These are phyloP conservation scores for Brachypalpus laphriformis DNA, from an alignment of 2,888 invertebrate species.

Conservation along the genomic window DNA sequence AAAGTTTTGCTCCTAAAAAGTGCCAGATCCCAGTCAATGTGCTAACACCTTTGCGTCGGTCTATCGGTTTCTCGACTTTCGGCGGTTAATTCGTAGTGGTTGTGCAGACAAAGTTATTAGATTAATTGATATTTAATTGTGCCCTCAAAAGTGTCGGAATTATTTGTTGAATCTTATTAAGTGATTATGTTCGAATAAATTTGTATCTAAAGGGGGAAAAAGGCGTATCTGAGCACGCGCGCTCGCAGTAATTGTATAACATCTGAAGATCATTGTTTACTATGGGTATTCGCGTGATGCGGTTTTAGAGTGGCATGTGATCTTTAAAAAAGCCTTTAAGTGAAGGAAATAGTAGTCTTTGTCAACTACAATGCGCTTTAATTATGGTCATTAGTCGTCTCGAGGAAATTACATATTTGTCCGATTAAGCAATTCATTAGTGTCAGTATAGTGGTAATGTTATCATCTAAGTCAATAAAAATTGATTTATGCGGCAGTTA, in stretches of 20 bases:
- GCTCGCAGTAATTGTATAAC: background rate
- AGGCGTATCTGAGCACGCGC: conserved; percentile 13
- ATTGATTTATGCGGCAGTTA: background rate
- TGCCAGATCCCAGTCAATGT: conserved; percentile 24
- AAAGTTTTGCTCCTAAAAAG: conserved; percentile 10
- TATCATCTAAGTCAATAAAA: conserved; percentile 1
- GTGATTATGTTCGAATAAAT: background rate
- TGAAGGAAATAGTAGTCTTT: background rate
- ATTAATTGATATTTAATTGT: background rate
- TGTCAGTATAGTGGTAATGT: background rate
- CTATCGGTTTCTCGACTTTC: background rate
- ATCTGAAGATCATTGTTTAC: background rate
- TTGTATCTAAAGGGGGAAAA: background rate
- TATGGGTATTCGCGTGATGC: conserved; percentile 13
- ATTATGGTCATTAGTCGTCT: background rate
- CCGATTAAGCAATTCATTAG: conserved; percentile 9
- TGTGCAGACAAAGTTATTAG: background rate
- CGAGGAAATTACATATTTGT: background rate
- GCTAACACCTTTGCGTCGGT: conserved; percentile 22
- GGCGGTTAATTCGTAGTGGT: conserved; percentile 2
- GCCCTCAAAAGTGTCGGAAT: conserved; percentile 11
- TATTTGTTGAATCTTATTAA: conserved; percentile 38
- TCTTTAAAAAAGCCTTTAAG: background rate
- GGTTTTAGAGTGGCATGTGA: conserved; percentile 31
- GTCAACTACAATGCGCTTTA: background rate